Evolutionary conservation across 2,888 invertebrate genomes (phyloP), one percentile per base, ranked within the genome.

Genomic region (Lochmaea capreae): DNA sequence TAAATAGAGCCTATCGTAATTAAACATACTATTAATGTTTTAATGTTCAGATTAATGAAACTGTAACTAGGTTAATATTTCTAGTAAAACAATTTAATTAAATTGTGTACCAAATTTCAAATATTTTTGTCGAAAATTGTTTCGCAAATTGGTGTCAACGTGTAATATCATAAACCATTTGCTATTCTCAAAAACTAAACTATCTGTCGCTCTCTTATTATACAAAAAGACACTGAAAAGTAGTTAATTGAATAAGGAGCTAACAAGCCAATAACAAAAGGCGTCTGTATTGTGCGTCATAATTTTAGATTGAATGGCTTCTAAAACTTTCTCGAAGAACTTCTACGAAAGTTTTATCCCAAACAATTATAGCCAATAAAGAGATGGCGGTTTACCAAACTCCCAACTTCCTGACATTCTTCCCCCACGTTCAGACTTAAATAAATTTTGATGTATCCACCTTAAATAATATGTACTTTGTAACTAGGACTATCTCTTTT

Each of bases 321-420:
- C 74, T 58, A 54, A 71, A 80, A 78, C 73, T 81, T 80, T 73
- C 67, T 18, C 59, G 61, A 39, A 58, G 69, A 79, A 81, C 74
- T 79, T 79, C 65, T 57, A 54, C 67, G 63, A 71, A 74, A 80
- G 79, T 79, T 81, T 81, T 75, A 77, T 75, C 78, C 78, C 78
- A 76, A 77, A 79, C 80, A 81, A 81, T 81, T 81, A 81, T 78
- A 76, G 77, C 75, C 79, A 81, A 81, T 80, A 79, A 79, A 79
- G 81, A 74, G 78, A 75, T 77, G 75, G 73, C 70, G 78, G 77
- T 73, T 74, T 79, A 65, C 77, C 69, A 71, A 79, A 76, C 77
- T 79, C 75, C 72, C 73, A 69, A 77, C 78, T 77, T 75, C 71
- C 76, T 75, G 79, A 74, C 77, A 77, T 79, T 75, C 73, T 71